Evolutionary conservation across 2,113 vertebrate species (phyloP).

Genomic region (Polypterus bichir): DNA sequence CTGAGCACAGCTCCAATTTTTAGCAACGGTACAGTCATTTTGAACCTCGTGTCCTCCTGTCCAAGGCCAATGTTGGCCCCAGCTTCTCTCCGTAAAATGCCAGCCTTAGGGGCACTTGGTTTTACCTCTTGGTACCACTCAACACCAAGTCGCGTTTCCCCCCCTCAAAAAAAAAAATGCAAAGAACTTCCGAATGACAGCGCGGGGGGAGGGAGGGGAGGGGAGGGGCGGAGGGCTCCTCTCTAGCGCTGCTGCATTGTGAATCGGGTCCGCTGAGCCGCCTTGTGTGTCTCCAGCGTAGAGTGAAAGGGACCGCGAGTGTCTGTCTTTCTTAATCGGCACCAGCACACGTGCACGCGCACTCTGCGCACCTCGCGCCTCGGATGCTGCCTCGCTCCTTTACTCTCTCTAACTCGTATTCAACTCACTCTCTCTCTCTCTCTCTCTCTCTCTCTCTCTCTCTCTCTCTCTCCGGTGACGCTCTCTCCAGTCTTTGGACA

Average conservation of each 20-base stretch:
- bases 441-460: conserved; percentile 23
- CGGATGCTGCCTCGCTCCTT: not conserved
- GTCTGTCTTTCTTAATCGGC: conserved; percentile 21
- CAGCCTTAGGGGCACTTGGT: conserved; percentile 17
- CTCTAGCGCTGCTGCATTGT: conserved; percentile 12
- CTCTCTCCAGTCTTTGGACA: not conserved
- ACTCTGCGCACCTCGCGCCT: not conserved
- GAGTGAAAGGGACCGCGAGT: conserved; percentile 8
- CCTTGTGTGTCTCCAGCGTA: conserved; percentile 11
- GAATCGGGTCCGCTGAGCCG: not conserved
- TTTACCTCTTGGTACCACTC: conserved; percentile 17
- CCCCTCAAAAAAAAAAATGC: conserved; percentile 16
- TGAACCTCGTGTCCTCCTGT: conserved; percentile 29
- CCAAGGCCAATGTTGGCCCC: conserved; percentile 33
- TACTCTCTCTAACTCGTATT: not conserved
- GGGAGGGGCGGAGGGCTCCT: conserved; percentile 1
- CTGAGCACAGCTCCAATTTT: conserved; percentile 82
- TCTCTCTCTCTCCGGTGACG: not conserved
- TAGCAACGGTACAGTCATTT: conserved; percentile 70
- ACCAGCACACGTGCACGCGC: not conserved
- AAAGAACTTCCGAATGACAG: not conserved
- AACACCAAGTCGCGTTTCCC: not conserved
- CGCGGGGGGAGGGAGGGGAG: not conserved
- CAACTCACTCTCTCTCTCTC: conserved; percentile 23
- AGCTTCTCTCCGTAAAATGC: conserved; percentile 6